phyloP scores from a whole-genome alignment of 2,113 vertebrate genomes.

The Sula dactylatra region DNA sequence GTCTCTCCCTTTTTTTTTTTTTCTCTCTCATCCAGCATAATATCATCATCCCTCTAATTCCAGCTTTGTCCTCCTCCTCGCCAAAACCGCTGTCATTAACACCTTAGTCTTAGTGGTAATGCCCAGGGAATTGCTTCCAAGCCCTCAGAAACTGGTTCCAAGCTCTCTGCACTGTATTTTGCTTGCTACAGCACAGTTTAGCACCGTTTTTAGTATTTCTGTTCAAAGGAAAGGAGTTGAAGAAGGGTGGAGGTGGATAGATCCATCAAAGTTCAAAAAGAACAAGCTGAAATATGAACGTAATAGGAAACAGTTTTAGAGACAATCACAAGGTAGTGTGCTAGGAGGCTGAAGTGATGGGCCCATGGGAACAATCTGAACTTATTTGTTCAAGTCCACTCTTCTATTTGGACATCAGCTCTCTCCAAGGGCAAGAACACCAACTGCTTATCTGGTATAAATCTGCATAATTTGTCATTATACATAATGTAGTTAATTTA shows the following conservation, averaged over 20 bases:
- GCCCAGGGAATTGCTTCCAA: neutral
- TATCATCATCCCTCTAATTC: neutral
- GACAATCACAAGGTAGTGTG: neutral
- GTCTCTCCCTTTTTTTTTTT: neutral
- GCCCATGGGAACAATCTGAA: neutral
- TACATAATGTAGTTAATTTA: conserved; percentile 15
- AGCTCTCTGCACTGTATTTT: neutral
- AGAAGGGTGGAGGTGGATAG: neutral
- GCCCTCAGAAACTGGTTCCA: neutral
- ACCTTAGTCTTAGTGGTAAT: neutral
- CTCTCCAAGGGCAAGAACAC: neutral
- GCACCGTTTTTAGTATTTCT: neutral
- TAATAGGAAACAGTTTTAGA: neutral
- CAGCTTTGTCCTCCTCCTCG: neutral
- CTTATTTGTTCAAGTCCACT: neutral
- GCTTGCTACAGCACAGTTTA: neutral
- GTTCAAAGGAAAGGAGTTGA: neutral
- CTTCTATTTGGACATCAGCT: conserved; percentile 1
- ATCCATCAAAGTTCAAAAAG: neutral
- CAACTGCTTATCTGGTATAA: neutral
- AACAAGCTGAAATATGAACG: neutral
- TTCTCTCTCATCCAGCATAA: neutral
- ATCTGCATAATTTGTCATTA: conserved; percentile 35
- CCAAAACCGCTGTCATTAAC: neutral
- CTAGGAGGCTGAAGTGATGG: neutral